Evolutionary conservation across 2,797 vertebrate species (phyloP).

Genomic region (Loriculus beryllinus): DNA sequence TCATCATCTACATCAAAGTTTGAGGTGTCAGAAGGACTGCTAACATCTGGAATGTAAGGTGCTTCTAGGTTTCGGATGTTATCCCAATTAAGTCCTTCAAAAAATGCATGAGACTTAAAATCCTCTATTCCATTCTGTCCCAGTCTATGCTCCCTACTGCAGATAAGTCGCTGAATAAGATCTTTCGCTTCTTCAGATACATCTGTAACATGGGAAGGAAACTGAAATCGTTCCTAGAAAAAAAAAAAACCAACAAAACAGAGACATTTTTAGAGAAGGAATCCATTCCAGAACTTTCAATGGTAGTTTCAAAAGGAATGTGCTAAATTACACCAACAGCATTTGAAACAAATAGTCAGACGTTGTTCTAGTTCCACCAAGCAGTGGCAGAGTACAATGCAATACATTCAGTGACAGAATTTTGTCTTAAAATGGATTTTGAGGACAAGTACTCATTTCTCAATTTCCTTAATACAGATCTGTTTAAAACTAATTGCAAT

Average conservation of each 20-base stretch:
- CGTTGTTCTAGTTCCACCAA: not conserved
- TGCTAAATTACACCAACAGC: not conserved
- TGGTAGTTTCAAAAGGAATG: not conserved
- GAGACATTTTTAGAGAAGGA: not conserved
- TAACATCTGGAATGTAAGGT: constrained; percentile 95
- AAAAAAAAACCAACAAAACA: not conserved
- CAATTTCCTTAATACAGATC: not conserved
- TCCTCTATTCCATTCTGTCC: constrained; percentile 92
- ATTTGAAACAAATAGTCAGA: not conserved
- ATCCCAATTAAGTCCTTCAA: constrained; percentile 91
- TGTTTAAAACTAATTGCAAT: not conserved
- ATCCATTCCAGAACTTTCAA: not conserved
- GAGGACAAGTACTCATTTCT: not conserved
- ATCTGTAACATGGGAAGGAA: constrained; percentile 88
- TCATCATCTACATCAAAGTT: constrained; percentile 98
- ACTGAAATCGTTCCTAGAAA: constrained; percentile 92
- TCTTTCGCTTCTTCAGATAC: constrained; percentile 94
- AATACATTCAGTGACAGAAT: not conserved
- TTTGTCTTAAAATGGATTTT: not conserved
- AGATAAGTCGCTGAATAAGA: constrained; percentile 92
- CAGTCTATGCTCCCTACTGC: constrained; percentile 87
- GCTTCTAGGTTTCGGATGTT: constrained; percentile 89
- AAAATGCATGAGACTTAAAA: constrained; percentile 91
- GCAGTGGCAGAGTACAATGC: not conserved
- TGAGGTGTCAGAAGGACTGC: constrained; percentile 96